These are phyloP conservation scores for Anolis carolinensis DNA, from an alignment of 2,113 vertebrate genomes.

Conservation along the genomic window DNA sequence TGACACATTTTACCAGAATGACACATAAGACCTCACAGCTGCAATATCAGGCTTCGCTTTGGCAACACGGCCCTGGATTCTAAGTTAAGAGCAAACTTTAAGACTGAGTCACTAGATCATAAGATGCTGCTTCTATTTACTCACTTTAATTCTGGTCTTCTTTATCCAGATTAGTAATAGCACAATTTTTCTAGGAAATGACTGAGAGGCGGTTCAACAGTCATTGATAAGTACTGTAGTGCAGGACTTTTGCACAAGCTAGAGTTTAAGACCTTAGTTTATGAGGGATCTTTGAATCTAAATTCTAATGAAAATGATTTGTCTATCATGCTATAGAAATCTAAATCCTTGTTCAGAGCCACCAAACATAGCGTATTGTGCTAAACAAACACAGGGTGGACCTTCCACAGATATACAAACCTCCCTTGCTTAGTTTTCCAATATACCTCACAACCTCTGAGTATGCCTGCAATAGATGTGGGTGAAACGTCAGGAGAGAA, in stretches of 20 bases:
- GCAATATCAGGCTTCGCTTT: neutral
- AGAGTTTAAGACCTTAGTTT: too few relatives aligned
- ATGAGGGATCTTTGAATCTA: too few relatives aligned
- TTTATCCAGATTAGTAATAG: neutral
- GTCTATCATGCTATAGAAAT: too few relatives aligned
- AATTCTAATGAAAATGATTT: too few relatives aligned
- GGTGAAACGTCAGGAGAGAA: too few relatives aligned
- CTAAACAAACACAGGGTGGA: too few relatives aligned
- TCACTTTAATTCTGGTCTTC: neutral
- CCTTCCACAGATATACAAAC: too few relatives aligned
- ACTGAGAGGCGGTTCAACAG: neutral
- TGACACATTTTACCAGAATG: neutral
- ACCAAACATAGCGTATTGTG: too few relatives aligned
- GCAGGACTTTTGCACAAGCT: neutral
- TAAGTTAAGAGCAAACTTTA: neutral
- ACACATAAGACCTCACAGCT: neutral
- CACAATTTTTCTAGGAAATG: neutral
- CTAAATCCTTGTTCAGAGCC: too few relatives aligned
- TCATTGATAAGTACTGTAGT: neutral
- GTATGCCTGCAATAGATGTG: too few relatives aligned
- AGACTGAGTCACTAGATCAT: neutral
- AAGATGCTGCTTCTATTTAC: neutral
- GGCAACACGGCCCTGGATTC: neutral
- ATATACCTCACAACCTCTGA: too few relatives aligned
- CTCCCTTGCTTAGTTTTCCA: too few relatives aligned